These are phyloP conservation scores for Platygyra sinensis DNA, from an alignment of 64 coral and sea anemone genomes.

Conservation along the genomic window DNA sequence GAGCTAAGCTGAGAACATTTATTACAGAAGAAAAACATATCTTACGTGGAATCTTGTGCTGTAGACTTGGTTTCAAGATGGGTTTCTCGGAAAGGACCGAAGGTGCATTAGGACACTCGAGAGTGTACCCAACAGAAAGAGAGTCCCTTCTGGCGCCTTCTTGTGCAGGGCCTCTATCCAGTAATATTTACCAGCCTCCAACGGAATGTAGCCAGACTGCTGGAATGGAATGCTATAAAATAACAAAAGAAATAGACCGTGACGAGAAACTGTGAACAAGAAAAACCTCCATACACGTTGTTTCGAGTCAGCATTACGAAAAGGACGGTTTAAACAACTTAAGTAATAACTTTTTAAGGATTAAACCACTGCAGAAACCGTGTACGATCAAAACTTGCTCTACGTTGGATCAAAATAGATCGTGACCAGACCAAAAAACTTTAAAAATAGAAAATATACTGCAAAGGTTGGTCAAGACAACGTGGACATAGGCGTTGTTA, in stretches of 20 bases:
- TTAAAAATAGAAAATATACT: no score
- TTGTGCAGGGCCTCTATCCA: conserved; percentile 93
- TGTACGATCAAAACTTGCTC: no score
- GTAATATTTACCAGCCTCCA: conserved; percentile 91
- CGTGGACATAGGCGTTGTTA: no score
- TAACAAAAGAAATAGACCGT: not conserved
- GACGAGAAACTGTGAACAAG: not conserved
- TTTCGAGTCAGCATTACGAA: no score
- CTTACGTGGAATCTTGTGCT: conserved; percentile 91
- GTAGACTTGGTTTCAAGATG: conserved; percentile 65
- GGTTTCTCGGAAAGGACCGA: conserved; percentile 48
- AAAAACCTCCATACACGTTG: no score
- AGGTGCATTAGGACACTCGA: conserved; percentile 68
- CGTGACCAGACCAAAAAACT: no score
- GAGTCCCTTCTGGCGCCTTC: conserved; percentile 54
- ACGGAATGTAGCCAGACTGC: conserved; percentile 56
- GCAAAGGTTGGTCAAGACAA: no score
- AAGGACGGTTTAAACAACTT: no score
- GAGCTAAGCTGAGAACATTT: not conserved
- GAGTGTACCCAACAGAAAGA: conserved; percentile 70
- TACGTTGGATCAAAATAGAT: no score
- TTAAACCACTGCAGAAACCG: no score
- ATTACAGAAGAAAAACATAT: not conserved
- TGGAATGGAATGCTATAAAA: conserved; percentile 54
- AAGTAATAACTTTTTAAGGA: no score